Conservation (phyloP, 2,888 invertebrate genomes). For the Rotaria socialis region DNA sequence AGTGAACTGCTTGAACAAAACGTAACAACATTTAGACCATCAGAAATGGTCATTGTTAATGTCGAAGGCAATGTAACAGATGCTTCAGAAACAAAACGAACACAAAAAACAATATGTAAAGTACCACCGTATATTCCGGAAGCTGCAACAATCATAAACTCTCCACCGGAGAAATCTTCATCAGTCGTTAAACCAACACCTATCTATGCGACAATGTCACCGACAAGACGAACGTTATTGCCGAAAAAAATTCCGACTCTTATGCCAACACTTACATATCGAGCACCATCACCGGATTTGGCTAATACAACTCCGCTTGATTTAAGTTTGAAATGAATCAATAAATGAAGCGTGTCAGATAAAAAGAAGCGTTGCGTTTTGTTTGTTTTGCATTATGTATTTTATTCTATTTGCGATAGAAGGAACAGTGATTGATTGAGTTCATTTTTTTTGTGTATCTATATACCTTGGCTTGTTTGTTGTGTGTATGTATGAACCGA, state of each 20-base stretch:
- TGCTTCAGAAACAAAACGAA: background rate
- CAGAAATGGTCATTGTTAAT: conserved; percentile 32
- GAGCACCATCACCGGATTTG: background rate
- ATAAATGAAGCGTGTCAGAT: background rate
- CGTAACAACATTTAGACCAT: background rate
- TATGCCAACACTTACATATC: background rate
- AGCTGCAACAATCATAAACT: background rate
- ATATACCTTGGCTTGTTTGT: background rate
- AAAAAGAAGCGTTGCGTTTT: background rate
- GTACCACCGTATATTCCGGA: conserved; percentile 30
- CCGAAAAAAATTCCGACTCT: background rate
- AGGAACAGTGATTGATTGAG: background rate
- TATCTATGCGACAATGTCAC: background rate
- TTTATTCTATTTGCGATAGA: background rate
- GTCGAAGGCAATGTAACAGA: background rate
- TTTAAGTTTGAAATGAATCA: background rate
- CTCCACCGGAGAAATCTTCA: background rate
- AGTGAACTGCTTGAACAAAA: background rate
- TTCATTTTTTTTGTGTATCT: background rate
- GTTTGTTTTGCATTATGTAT: background rate
- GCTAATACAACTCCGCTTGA: background rate
- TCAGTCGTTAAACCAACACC: background rate
- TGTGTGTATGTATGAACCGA: background rate
- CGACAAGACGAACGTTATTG: background rate
- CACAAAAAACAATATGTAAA: conserved; percentile 26